Conservation (phyloP, 2,888 invertebrate species). For the Drosophila nr. perissopoda region DNA sequence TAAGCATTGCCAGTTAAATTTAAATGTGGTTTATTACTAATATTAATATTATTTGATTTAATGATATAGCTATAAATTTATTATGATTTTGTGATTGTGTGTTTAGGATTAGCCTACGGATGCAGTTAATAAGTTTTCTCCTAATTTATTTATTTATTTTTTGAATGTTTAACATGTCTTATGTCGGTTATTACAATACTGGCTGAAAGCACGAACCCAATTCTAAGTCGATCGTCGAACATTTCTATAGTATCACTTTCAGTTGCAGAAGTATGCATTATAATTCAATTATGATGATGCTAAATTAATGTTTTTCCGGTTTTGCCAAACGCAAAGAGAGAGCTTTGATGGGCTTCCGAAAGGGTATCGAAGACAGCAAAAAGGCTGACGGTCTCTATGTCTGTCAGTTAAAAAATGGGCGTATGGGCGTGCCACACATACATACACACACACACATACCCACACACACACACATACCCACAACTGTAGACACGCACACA, state of each 20-base stretch:
- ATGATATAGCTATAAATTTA: too few species aligned
- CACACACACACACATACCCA: conserved; percentile 16
- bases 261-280: background rate
- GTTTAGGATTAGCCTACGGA: background rate
- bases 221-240: background rate
- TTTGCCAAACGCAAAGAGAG: background rate
- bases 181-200: background rate
- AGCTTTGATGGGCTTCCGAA: conserved; percentile 21
- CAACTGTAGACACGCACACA: conserved; percentile 16
- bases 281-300: background rate
- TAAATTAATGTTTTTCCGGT: background rate
- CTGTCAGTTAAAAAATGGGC: conserved; percentile 58
- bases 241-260: background rate
- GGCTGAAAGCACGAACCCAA: background rate
- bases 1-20: background rate
- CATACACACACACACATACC: conserved; percentile 11
- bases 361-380: conserved; percentile 60
- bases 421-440: conserved; percentile 45
- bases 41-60: background rate
- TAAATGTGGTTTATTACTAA: background rate
- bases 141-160: background rate
- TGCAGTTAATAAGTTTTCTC: background rate
- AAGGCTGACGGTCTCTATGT: conserved; percentile 64
- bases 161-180: background rate
- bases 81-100: background rate